These are phyloP conservation scores for Cyphomyrus discorhynchus DNA, from an alignment of 2,113 vertebrate genomes.

Conservation along the genomic window DNA sequence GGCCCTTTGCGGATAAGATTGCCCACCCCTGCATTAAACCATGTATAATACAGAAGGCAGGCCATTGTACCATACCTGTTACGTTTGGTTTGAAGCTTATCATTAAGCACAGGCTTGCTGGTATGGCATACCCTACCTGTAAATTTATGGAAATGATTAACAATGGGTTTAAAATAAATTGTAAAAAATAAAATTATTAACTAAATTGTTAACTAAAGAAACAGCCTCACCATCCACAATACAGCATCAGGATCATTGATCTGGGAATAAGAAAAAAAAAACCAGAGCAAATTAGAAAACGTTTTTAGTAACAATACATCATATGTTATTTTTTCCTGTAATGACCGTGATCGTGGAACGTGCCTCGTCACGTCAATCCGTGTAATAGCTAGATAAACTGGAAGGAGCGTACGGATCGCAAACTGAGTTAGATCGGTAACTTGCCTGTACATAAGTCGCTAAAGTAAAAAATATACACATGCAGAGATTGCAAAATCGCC, in stretches of 20 bases:
- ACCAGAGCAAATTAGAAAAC: neutral
- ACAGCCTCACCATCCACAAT: slow-evolving; percentile 56
- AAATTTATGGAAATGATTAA: neutral
- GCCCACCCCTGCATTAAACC: neutral
- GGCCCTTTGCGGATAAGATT: no score
- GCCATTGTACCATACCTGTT: slow-evolving; percentile 66
- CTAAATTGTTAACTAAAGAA: neutral
- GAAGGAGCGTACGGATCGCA: neutral
- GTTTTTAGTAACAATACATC: neutral
- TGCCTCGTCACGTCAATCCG: neutral
- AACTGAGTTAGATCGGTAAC: neutral
- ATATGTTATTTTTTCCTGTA: neutral
- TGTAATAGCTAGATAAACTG: neutral
- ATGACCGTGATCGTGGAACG: neutral
- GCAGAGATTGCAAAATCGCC: slow-evolving; percentile 48
- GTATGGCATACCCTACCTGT: slow-evolving; percentile 73
- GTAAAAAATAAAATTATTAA: neutral
- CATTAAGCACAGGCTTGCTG: slow-evolving; percentile 66
- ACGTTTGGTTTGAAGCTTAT: slow-evolving; percentile 64
- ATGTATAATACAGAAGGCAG: neutral
- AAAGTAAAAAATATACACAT: slow-evolving; percentile 63
- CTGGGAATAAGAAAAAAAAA: slow-evolving; percentile 33
- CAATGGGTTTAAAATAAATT: neutral
- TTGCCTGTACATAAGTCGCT: slow-evolving; percentile 61
- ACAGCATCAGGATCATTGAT: slow-evolving; percentile 63